A percentile compares a stretch with the other conserved stretches of the same genome.
phyloP scores from a whole-genome alignment of 2,888 invertebrate genomes.

The Cordylochernes scorpioides region DNA sequence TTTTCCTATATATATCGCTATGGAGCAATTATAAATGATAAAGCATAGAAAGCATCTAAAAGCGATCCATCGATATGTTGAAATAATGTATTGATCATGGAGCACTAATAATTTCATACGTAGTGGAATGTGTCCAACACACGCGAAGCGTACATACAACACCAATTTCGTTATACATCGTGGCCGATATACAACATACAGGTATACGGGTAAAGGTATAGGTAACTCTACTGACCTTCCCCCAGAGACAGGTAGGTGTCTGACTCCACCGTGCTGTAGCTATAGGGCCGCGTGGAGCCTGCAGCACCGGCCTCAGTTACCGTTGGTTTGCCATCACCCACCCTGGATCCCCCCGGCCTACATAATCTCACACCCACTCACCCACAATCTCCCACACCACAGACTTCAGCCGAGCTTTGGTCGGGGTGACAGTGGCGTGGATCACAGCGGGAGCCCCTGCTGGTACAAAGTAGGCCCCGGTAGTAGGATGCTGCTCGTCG shows the following conservation, averaged over 20 bases:
- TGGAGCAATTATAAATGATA: too few relatives aligned
- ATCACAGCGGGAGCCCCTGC: slow-evolving; percentile 8
- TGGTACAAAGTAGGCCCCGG: slow-evolving; percentile 6
- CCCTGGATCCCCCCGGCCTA: not conserved
- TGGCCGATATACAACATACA: too few relatives aligned
- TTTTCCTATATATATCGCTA: too few relatives aligned
- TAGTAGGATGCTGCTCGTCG: slow-evolving; percentile 4
- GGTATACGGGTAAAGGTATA: not conserved
- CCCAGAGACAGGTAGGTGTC: slow-evolving; percentile 7
- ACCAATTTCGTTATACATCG: too few relatives aligned
- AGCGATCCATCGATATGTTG: too few relatives aligned
- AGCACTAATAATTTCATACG: not conserved
- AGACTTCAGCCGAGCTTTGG: slow-evolving; percentile 3
- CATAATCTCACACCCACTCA: too few relatives aligned
- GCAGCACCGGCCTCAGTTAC: not conserved
- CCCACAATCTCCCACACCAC: slow-evolving; percentile 13
- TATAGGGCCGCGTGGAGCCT: slow-evolving; percentile 8
- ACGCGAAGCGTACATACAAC: not conserved
- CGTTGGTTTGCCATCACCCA: too few relatives aligned
- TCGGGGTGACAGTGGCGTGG: slow-evolving; percentile 5
- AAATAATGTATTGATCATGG: not conserved
- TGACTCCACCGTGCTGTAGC: slow-evolving; percentile 5
- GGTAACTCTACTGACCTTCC: slow-evolving; percentile 6
- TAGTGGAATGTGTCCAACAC: not conserved
- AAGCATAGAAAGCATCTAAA: too few relatives aligned